Conservation (phyloP, 2,797 vertebrate species). For the Dendrocincla tyrannina region DNA sequence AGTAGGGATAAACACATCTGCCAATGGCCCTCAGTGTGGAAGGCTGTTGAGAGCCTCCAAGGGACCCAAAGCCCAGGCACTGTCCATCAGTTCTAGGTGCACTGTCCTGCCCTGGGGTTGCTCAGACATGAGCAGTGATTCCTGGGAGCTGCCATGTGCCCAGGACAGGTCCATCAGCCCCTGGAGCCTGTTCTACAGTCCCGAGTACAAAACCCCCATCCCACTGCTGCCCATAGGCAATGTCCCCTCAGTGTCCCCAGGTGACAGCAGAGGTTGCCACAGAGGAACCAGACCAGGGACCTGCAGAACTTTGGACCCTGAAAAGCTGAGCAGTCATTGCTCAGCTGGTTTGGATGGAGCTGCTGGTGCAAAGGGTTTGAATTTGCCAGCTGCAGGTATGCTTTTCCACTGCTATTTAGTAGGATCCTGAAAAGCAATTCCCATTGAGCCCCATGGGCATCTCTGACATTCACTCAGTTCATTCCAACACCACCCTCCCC, state of each 20-base stretch:
- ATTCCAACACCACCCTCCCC: background rate
- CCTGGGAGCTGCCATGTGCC: background rate
- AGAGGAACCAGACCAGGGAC: background rate
- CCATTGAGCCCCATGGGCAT: background rate
- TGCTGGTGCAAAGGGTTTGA: background rate
- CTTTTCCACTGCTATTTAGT: background rate
- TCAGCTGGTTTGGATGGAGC: background rate
- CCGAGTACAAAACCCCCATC: background rate
- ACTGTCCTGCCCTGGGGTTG: background rate
- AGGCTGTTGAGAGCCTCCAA: background rate
- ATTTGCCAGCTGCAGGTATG: background rate
- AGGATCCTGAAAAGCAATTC: background rate
- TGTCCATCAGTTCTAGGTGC: background rate
- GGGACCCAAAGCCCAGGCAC: background rate
- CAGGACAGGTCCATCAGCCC: background rate
- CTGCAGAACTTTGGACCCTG: background rate
- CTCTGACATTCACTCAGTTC: background rate
- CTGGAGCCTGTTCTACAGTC: background rate
- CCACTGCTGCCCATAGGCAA: background rate
- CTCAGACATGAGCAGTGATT: fast-evolving
- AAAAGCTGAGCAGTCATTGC: background rate
- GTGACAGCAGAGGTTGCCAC: background rate
- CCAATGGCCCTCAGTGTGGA: background rate
- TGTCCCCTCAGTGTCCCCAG: background rate
- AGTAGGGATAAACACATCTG: conserved; percentile 1